Evolutionary conservation across 2,113 vertebrate species (phyloP), one percentile per base, ranked within the genome.

Genomic region (Neogobius melanostomus): DNA sequence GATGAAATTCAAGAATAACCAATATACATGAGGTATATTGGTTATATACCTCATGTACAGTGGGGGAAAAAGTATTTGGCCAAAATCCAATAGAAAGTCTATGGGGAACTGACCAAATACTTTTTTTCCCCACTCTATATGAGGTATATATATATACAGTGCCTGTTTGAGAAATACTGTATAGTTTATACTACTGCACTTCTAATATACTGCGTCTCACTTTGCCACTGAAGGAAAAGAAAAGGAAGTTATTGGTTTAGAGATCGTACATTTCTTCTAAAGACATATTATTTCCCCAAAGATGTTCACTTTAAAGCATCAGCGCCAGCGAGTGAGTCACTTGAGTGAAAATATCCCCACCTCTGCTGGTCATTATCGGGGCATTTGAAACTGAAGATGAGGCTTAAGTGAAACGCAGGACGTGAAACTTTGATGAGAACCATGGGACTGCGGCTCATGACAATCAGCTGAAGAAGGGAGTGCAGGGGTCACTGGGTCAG

Each of bases 401-500:
- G 42, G 15, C 15, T 45, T 63, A 63, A 64, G 46, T 47, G 44
- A 44, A 44, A n/a, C 8, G 10, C 10, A 48, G 16, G 11, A 87
- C 83, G 81, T 91, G 91, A 86, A 88, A 82, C 90, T 85, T 92
- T 91, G 86, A 87, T 87, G 62, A 64, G 68, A 50, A 91, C 90
- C 86, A 80, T 90, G 85, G 90, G 88, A 93, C 93, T 85, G 82
- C 77, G 92, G 88, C 91, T 92, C 76, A 90, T 89, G 93, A 85
- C 11, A 63, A 79, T 94, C 90, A 92, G 86, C 89, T 89, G 82
- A 82, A 86, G 82, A 82, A 86, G 91, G 91, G 84, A 91, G 82
- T 1, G 52, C 81, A 68, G 81, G 91, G 82, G 83, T 91, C 87
- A 90, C 83, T 68, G 64, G 82, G 89, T 60, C 76, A 66, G 3